Base-by-base conservation (phyloP, 2,113 vertebrate genomes). In the Rhynchopsitta pachyrhyncha region DNA sequence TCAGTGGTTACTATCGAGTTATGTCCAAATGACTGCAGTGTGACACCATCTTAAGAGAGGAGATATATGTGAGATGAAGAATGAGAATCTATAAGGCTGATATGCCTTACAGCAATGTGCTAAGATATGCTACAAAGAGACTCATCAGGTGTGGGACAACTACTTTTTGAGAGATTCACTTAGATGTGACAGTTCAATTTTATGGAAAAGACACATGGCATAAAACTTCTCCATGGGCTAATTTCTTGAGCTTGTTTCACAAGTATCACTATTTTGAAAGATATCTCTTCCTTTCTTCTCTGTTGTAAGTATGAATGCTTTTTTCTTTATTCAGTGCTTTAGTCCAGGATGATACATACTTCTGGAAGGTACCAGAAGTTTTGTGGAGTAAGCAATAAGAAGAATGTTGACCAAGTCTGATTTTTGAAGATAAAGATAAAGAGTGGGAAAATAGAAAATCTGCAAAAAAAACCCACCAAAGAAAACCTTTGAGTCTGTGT, bases 101-200 rank as follows among this genome's bases (percentile, higher is more conserved):
- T 86, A 49, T 1, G 33, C 33, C 33, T 35, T 59, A 59, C 57
- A 50, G 11, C 13, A 39, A 29, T 6, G 7, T 0, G 0, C 11
- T 24, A 44, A 74, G 6, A 60, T 13, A 22, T 59, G 33, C 7
- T 57, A 47, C 53, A 75, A n/a, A 49, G 28, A 39, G 19, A 42
- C 41, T 64, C 27, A 66, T 60, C 8, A 60, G 35, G 3, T 33
- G 20, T 86, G 17, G 35, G 25, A 46, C 18, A 33, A 27, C 28
- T 73, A 60, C 6, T 31, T 35, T 63, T 37, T 47, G 24, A 67
- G 16, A 81, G 7, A n/a, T 67, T 66, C 15, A n/a, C 17, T 42
- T 69, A 69, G 6, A 35, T 22, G 10, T 55, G 23, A n/a, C 13
- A 37, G 9, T 39, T 73, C 33, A 49, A 9, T 35, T 63, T 57